Evolutionary conservation across 2,113 vertebrate species (phyloP).

Genomic region (Misgurnus mizolepis): DNA sequence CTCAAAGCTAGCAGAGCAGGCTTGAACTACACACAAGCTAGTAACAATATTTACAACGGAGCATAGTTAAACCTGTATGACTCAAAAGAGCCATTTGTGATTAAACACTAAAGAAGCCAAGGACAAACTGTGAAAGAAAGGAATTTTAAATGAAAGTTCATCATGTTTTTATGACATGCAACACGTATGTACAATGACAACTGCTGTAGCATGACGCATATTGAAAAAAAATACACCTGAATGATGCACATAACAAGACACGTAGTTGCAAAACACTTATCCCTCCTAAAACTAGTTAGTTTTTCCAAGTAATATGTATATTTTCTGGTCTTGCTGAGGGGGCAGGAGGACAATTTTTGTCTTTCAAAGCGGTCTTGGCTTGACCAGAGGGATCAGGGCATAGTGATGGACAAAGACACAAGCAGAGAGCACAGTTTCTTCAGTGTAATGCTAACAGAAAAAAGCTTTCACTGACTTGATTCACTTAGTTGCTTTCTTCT

Average conservation of each 20-base stretch:
- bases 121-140: neutral
- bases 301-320: neutral
- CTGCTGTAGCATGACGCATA: slow-evolving; percentile 42
- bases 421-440: slow-evolving; percentile 18
- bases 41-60: neutral
- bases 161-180: neutral
- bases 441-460: neutral
- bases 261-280: neutral
- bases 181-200: neutral
- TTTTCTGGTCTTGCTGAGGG: neutral
- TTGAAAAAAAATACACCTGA: neutral
- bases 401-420: neutral
- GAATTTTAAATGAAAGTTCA: neutral
- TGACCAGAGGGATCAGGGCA: neutral
- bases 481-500: neutral
- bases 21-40: neutral
- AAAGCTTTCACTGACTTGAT: slow-evolving; percentile 31
- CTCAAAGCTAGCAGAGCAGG: slow-evolving; percentile 74
- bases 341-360: neutral
- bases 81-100: neutral
- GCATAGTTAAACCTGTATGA: slow-evolving; percentile 7
- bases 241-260: neutral
- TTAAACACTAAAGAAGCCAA: slow-evolving; percentile 7
- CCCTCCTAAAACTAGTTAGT: neutral
- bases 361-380: neutral